These are phyloP conservation scores for Pempheris klunzingeri DNA, from an alignment of 2,797 vertebrate species.

Conservation along the genomic window DNA sequence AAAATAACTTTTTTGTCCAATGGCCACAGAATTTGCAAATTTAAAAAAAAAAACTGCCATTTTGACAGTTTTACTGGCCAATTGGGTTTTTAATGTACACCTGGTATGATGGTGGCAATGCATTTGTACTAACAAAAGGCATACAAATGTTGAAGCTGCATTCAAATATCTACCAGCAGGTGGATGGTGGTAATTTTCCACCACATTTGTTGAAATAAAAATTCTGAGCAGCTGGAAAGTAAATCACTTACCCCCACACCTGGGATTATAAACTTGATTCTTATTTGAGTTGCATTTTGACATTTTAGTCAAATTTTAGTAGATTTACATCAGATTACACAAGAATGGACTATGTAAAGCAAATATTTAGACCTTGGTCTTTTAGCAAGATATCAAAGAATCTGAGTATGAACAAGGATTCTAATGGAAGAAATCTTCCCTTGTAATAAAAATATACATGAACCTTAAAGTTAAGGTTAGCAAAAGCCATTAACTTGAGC, in stretches of 20 bases:
- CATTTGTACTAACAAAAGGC: no score
- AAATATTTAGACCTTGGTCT: neutral
- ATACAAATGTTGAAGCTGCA: neutral
- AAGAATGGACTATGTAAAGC: neutral
- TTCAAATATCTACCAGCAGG: constrained; percentile 3
- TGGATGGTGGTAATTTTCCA: no score
- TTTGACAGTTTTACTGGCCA: neutral
- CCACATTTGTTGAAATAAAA: no score
- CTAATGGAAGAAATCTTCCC: neutral
- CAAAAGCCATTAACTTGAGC: neutral
- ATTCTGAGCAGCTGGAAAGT: no score
- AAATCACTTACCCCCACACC: no score
- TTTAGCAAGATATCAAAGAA: no score
- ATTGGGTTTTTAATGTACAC: neutral
- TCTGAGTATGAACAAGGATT: neutral
- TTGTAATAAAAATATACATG: neutral
- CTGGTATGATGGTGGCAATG: no score
- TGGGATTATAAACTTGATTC: no score
- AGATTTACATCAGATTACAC: neutral
- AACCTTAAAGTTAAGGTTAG: no score
- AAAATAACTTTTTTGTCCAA: constrained; percentile 1
- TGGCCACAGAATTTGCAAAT: constrained; percentile 9
- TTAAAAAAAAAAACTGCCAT: constrained; percentile 1
- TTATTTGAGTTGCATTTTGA: no score
- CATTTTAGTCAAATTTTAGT: neutral